Base-by-base conservation (phyloP, 2,888 invertebrate genomes). In the Ellobium chinense region DNA sequence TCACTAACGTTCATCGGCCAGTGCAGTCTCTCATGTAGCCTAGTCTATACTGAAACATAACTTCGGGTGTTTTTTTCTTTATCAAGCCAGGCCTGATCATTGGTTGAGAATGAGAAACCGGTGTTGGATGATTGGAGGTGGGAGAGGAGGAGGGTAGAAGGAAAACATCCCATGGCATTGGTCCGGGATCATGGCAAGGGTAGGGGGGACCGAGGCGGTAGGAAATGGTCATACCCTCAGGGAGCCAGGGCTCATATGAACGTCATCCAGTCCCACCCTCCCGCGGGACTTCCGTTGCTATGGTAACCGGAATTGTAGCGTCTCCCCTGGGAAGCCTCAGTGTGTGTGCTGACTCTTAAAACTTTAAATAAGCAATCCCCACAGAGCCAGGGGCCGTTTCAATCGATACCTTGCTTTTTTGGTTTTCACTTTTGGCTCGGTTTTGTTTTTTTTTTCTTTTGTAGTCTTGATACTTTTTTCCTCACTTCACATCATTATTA, bases 291-390 rank as follows among this genome's bases (percentile, higher is more conserved):
- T 66, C 34, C 29, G 75, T 76, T 76, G 66, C 75, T 56, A 76
- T 76, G 75, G 75, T 14, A 63, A 76, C 75, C 31, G 75, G 75
- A 76, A 76, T 56, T 65, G 65, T 76, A 66, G 75, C 46, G 39
- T n/a, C 56, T 76, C 66, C 75, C 56, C 14, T 24, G 56, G 75
- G 75, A 76, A 31, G 54, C 56, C 56, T 56, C 75, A 56, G 54
- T 74, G 63, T 76, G 75, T 76, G 66, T 56, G 36, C 63, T 29
- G 66, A 76, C 75, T 76, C 54, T 66, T 66, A 34, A 75, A 66
- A 76, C 75, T 76, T 65, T 76, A 76, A 76, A 76, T 76, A 76
- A 76, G 75, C 75, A 65, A 76, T 76, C 75, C 75, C 63, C 14
- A 24, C 29, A 56, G 56, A 66, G 66, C 65, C 63, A 39, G 60